Evolutionary conservation across 1,140 invertebrate species (phyloP), one percentile per base, ranked within the genome.

Genomic region (Leucophenga varia): DNA sequence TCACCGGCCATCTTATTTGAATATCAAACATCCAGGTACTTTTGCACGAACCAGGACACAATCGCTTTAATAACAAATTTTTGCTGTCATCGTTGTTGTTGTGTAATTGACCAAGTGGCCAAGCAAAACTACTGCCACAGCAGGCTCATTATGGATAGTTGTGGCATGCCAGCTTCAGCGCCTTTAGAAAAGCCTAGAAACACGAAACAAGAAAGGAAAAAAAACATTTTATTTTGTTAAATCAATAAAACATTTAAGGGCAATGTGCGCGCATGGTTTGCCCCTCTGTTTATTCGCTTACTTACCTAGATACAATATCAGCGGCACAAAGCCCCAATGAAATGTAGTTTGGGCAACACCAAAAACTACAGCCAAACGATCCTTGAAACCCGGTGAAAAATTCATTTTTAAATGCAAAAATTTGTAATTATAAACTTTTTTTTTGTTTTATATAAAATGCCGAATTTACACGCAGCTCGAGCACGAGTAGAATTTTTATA

Each of bases 261-360:
- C 22, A 1, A 16, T 47, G 44, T 52, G 20, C 35, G 14, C 52
- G 13, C 47, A 28, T 21, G 18, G 36, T 43, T 46, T 30, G n/a
- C 5, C 22, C 35, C 32, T 36, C n/a, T n/a, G 31, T n/a, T n/a
- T 17, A 39, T 18, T n/a, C 36, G 37, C 17, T 43, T 50, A 68
- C 75, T 80, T 79, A 87, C 85, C 85, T 77, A 87, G 77, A 76
- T 84, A 86, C 3, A 87, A 54, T 20, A 86, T 79, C 9, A 82
- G 78, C 2, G 85, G 85, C 48, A 87, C 82, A 39, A 86, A 87
- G 21, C 83, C 84, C 80, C 84, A 86, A 56, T 86, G 85, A 48
- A 86, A 86, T 39, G 81, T 72, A 3, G 78, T 80, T 72, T 85
- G 86, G 3, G 77, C 76, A 2, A 80, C 52, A 12, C 80, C 78